phyloP scores from a whole-genome alignment of 64 coral and sea anemone species.

The Hydrozoanthus tunicans region DNA sequence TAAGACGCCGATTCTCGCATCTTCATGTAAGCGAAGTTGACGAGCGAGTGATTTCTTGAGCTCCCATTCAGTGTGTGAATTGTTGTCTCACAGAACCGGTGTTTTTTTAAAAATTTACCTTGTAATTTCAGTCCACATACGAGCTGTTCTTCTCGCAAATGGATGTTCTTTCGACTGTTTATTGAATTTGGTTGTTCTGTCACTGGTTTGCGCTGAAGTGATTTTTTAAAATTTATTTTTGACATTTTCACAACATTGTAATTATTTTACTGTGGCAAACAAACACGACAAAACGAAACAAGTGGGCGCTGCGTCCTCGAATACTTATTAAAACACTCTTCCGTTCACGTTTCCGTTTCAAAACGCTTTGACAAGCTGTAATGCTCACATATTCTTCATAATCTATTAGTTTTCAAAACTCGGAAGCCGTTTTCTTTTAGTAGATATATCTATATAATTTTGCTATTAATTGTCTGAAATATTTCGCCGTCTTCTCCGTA shows the following conservation, averaged over 20 bases:
- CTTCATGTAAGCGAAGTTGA: slow-evolving; percentile 5
- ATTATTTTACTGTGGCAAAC: slow-evolving; percentile 55
- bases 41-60: slow-evolving; percentile 24
- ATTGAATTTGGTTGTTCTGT: slow-evolving; percentile 16
- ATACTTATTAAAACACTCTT: slow-evolving; percentile 20
- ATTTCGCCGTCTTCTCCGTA: slow-evolving; percentile 20
- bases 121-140: background rate
- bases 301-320: background rate
- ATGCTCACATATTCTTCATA: background rate
- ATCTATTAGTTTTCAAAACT: background rate
- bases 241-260: slow-evolving; percentile 59
- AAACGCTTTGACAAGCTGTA: slow-evolving; percentile 23
- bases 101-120: slow-evolving; percentile 25
- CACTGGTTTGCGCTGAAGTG: background rate
- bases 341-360: background rate
- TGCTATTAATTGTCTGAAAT: slow-evolving; percentile 23
- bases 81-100: slow-evolving; percentile 25
- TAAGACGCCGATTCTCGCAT: background rate
- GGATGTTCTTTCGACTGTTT: background rate
- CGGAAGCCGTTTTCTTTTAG: background rate
- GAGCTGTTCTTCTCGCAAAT: background rate
- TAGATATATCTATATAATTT: slow-evolving; percentile 26
- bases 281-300: slow-evolving; percentile 27
- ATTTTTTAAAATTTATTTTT: slow-evolving; percentile 63
- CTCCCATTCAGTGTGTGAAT: slow-evolving; percentile 45